These are phyloP conservation scores for Nesogale talazaci DNA, from an alignment of 2,113 vertebrate genomes.

Conservation along the genomic window DNA sequence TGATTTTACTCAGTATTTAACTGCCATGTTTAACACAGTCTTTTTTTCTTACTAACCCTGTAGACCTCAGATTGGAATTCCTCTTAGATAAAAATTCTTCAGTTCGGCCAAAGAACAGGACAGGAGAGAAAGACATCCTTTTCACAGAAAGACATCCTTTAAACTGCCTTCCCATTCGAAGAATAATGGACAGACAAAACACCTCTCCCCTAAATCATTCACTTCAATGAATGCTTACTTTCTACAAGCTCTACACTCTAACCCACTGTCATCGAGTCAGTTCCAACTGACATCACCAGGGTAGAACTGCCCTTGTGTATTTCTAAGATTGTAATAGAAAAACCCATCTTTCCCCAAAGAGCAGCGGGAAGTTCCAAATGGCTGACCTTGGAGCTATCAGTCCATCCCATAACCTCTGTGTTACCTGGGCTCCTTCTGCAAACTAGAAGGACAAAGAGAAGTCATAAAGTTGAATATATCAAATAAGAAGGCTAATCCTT, in stretches of 20 bases:
- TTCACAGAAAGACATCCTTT: neutral
- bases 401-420: too few relatives aligned
- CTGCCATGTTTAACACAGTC: neutral
- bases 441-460: neutral
- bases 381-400: too few relatives aligned
- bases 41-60: slow-evolving; percentile 7
- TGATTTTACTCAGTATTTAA: slow-evolving; percentile 18
- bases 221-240: neutral
- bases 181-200: neutral
- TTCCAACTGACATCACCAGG: too few relatives aligned
- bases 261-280: too few relatives aligned
- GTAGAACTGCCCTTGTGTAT: too few relatives aligned
- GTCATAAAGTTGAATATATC: neutral
- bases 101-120: neutral
- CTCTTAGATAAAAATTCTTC: slow-evolving; percentile 1
- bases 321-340: too few relatives aligned
- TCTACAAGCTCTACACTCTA: neutral
- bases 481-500: neutral
- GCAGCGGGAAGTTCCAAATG: too few relatives aligned
- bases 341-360: too few relatives aligned
- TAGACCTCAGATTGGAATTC: neutral
- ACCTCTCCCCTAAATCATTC: neutral
- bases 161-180: neutral
- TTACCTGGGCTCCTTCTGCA: too few relatives aligned
- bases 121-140: neutral